Conservation (phyloP, 2,113 vertebrate species). For the Epinephelus cyanopodus region DNA sequence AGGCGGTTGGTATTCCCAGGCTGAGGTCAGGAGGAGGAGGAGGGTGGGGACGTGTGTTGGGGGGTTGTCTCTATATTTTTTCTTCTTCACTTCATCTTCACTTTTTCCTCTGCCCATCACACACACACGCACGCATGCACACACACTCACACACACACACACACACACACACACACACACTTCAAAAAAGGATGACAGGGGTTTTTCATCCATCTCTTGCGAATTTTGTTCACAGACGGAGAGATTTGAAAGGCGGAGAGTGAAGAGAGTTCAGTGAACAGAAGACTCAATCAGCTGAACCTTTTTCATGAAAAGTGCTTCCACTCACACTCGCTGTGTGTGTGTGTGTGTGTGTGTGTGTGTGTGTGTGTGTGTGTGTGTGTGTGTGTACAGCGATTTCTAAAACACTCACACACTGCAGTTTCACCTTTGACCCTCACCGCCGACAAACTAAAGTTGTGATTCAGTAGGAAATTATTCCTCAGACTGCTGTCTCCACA, state of each 20-base stretch:
- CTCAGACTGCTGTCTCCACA: neutral
- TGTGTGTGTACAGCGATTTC: neutral
- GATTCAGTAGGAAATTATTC: neutral
- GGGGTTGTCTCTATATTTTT: neutral
- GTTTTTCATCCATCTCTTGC: constrained; percentile 37
- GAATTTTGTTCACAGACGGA: constrained; percentile 22
- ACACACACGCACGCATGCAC: neutral
- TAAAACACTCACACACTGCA: neutral
- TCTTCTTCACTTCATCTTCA: neutral
- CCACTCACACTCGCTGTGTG: neutral
- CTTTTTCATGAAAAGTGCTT: neutral
- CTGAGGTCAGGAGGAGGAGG: constrained; percentile 25
- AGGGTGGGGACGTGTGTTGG: neutral
- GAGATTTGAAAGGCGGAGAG: constrained; percentile 41
- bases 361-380: constrained; percentile 3
- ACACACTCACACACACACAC: constrained; percentile 11
- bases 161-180: constrained; percentile 3
- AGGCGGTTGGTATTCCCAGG: constrained; percentile 7
- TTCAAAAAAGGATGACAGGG: constrained; percentile 15
- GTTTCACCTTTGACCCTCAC: neutral
- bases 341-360: neutral
- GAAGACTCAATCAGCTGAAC: constrained; percentile 29
- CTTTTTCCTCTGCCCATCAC: constrained; percentile 15
- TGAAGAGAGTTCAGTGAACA: constrained; percentile 35
- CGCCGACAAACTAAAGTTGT: neutral